A percentile compares a stretch with the other conserved stretches of the same genome.
Evolutionary conservation across 1,140 invertebrate genomes (phyloP).

Genomic region (Thaumatotibia leucotreta): DNA sequence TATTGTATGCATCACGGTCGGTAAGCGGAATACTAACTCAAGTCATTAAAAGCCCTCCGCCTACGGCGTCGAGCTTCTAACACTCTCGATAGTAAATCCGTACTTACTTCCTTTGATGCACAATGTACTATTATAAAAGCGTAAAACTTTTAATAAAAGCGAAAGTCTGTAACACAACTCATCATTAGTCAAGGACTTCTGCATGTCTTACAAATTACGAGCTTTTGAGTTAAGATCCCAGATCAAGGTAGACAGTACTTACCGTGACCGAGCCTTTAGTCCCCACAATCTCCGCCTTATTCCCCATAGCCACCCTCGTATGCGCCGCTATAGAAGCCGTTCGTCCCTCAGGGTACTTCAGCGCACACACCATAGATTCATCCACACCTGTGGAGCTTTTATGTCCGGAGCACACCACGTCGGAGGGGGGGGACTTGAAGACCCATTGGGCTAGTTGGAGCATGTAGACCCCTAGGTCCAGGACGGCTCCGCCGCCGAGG

Average conservation of each 20-base stretch:
- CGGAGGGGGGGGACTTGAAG: constrained; percentile 80
- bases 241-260: constrained; percentile 21
- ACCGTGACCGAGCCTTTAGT: constrained; percentile 83
- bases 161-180: too few species aligned
- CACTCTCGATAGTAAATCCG: too few species aligned
- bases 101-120: too few species aligned
- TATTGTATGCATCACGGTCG: too few species aligned
- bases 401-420: constrained; percentile 80
- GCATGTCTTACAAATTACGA: background rate
- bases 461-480: constrained; percentile 89
- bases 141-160: too few species aligned
- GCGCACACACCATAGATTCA: constrained; percentile 78
- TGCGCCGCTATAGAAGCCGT: constrained; percentile 81
- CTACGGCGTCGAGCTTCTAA: too few species aligned
- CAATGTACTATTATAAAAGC: too few species aligned
- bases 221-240: background rate
- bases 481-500: constrained; percentile 86
- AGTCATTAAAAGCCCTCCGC: too few species aligned
- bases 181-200: background rate
- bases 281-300: constrained; percentile 82
- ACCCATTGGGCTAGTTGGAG: constrained; percentile 85
- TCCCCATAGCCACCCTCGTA: constrained; percentile 76
- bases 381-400: constrained; percentile 83
- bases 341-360: constrained; percentile 80
- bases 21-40: too few species aligned